phyloP scores from a whole-genome alignment of 2,797 vertebrate species.

The Hypotaenidia philippensis region DNA sequence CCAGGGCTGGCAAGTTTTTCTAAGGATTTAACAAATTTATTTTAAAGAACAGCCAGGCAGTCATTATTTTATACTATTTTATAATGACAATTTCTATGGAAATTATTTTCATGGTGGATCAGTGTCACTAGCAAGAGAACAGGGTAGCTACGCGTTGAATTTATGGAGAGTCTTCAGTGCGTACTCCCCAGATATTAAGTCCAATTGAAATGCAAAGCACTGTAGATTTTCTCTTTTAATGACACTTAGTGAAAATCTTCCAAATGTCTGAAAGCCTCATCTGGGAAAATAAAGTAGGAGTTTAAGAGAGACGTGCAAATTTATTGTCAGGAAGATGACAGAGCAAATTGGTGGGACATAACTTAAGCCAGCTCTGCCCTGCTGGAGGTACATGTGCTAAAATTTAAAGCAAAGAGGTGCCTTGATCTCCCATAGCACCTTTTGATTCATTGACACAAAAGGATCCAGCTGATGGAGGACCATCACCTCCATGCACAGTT shows the following conservation, averaged over 20 bases:
- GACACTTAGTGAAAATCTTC: neutral
- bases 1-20: neutral
- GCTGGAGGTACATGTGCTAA: neutral
- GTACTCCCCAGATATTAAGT: neutral
- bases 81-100: neutral
- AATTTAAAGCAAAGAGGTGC: neutral
- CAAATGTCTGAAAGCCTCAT: neutral
- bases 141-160: neutral
- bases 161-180: neutral
- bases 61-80: neutral
- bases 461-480: neutral
- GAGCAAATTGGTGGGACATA: neutral
- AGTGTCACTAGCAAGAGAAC: neutral
- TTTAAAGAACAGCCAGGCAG: neutral
- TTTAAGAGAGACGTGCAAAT: neutral
- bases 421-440: fast-evolving
- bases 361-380: neutral
- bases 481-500: fast-evolving
- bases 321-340: neutral
- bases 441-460: neutral
- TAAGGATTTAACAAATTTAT: neutral
- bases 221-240: neutral
- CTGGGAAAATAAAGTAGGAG: neutral
- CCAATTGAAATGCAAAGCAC: conserved; percentile 8
- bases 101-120: neutral